Evolutionary conservation across 2,888 invertebrate species (phyloP).

Genomic region (Philopedon plagiatum): DNA sequence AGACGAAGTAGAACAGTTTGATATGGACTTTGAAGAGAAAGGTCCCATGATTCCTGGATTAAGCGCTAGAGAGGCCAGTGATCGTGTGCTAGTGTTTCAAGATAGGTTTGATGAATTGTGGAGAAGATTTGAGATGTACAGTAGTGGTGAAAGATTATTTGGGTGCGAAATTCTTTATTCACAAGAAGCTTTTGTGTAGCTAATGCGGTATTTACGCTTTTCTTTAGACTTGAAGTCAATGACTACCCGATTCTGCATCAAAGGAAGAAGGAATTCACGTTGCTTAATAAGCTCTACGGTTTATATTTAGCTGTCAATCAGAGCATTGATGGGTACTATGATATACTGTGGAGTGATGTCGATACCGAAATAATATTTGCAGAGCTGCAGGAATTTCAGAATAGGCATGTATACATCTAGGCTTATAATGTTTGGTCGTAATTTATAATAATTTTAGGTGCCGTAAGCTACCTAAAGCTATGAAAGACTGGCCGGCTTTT

Average conservation of each 20-base stretch:
- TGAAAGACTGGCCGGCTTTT: constrained; percentile 92
- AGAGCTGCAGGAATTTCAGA: constrained; percentile 87
- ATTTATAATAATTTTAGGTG: constrained; percentile 78
- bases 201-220: neutral
- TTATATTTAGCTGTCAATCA: constrained; percentile 88
- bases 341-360: constrained; percentile 87
- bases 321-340: constrained; percentile 88
- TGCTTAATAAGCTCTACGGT: constrained; percentile 86
- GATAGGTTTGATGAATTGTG: constrained; percentile 87
- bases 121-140: constrained; percentile 86
- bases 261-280: constrained; percentile 87
- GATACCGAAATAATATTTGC: constrained; percentile 86
- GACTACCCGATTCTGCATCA: constrained; percentile 86
- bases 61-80: constrained; percentile 88
- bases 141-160: constrained; percentile 73
- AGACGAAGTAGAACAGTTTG: constrained; percentile 78
- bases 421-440: neutral
- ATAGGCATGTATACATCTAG: constrained; percentile 71
- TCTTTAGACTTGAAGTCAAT: constrained; percentile 85
- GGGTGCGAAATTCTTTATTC: constrained; percentile 37
- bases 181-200: neutral
- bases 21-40: constrained; percentile 79
- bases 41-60: constrained; percentile 91
- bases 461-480: constrained; percentile 84
- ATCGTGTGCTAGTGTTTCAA: constrained; percentile 83